phyloP scores from a whole-genome alignment of 2,888 invertebrate genomes.

The Hydrotaea diabolus region DNA sequence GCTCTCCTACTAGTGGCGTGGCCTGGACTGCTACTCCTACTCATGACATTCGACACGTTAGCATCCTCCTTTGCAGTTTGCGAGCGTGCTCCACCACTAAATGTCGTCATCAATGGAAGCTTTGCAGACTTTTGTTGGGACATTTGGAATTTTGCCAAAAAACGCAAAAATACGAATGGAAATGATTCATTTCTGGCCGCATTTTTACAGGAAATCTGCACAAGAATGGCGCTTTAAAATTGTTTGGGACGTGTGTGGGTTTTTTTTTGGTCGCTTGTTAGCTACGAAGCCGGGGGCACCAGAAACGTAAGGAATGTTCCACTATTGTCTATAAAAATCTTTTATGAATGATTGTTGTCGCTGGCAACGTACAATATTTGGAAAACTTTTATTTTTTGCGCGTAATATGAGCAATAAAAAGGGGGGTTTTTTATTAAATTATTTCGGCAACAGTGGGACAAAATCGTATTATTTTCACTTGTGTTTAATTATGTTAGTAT shows the following conservation, averaged over 20 bases:
- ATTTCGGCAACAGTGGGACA: background rate
- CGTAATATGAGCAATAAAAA: background rate
- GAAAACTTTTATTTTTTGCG: background rate
- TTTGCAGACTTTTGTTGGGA: conserved; percentile 16
- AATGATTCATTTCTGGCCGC: conserved; percentile 55
- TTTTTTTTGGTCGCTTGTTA: background rate
- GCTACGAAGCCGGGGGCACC: background rate
- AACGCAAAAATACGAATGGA: conserved; percentile 46
- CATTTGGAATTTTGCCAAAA: conserved; percentile 64
- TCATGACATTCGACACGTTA: conserved; percentile 46
- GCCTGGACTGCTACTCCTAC: background rate
- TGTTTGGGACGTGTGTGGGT: background rate
- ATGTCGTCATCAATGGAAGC: conserved; percentile 59
- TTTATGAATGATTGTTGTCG: background rate
- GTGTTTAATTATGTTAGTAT: too few relatives aligned
- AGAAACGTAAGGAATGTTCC: background rate
- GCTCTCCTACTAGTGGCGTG: background rate
- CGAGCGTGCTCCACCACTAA: conserved; percentile 3
- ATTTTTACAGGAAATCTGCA: background rate
- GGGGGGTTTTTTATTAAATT: background rate
- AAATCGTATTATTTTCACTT: too few relatives aligned
- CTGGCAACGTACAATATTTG: background rate
- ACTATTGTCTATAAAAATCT: conserved; percentile 2
- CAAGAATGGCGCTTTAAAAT: background rate
- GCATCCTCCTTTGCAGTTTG: conserved; percentile 19